Percentiles rank a stretch among this genome's conserved stretches.
phyloP scores from a whole-genome alignment of 2,797 vertebrate species.

The Bothrops alternatus region DNA sequence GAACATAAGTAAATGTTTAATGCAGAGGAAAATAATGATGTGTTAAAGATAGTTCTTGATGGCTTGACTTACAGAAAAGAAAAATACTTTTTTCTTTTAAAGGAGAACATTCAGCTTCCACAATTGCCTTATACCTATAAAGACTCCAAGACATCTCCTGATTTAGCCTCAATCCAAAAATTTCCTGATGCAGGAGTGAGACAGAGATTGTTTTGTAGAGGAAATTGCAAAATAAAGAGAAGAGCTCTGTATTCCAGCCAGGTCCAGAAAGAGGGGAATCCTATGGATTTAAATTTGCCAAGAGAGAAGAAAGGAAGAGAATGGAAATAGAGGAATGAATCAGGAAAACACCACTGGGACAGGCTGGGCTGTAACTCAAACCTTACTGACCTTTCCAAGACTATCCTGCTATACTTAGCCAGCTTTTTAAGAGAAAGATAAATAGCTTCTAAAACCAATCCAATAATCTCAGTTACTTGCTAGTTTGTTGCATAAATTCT shows the following conservation, averaged over 20 bases:
- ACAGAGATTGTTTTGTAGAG: neutral
- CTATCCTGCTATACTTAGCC: neutral
- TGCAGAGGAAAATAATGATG: neutral
- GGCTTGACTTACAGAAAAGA: neutral
- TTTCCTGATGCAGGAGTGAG: neutral
- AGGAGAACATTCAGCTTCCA: neutral
- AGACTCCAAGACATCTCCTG: neutral
- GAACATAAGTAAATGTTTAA: neutral
- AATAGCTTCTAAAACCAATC: slow-evolving; percentile 21
- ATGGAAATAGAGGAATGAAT: neutral
- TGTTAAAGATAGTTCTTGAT: neutral
- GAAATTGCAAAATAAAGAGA: fast-evolving
- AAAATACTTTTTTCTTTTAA: neutral
- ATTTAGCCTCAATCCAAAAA: slow-evolving; percentile 3
- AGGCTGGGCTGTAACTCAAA: neutral
- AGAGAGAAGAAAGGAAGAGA: neutral
- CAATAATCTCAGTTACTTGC: slow-evolving; percentile 41
- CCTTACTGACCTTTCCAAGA: neutral
- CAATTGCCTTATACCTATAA: neutral
- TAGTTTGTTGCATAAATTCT: slow-evolving; percentile 22
- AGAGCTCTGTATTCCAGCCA: neutral
- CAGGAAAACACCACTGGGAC: neutral
- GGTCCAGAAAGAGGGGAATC: neutral
- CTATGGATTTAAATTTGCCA: fast-evolving
- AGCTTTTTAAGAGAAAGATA: neutral